Percentiles rank a stretch among this genome's conserved stretches.
These are phyloP conservation scores for Ceraclea dissimilis DNA, from an alignment of 2,888 invertebrate species.

Conservation along the genomic window DNA sequence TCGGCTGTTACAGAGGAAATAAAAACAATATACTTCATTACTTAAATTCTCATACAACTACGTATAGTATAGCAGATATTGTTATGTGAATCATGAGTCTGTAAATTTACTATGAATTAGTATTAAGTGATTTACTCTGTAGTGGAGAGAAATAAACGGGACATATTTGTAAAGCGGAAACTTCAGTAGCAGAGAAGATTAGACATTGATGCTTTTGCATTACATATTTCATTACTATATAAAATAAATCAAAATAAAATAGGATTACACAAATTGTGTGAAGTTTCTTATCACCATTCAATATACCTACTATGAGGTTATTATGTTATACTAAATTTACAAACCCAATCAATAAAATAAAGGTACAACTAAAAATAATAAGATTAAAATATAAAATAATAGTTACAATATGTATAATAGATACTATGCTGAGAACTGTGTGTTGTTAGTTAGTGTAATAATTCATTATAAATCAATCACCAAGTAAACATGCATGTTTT, in stretches of 20 bases:
- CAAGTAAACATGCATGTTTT: slow-evolving; percentile 19
- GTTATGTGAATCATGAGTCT: not conserved
- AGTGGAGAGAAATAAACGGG: not conserved
- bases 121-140: slow-evolving; percentile 1
- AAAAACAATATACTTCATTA: slow-evolving; percentile 11
- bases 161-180: not conserved
- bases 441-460: no score
- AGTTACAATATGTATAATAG: not conserved
- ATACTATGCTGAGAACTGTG: not conserved
- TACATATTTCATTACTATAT: not conserved
- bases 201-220: not conserved
- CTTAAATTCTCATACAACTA: not conserved
- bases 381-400: not conserved
- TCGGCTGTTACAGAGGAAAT: slow-evolving; percentile 20
- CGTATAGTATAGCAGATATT: not conserved
- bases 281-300: not conserved
- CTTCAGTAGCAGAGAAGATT: not conserved
- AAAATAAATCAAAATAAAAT: not conserved
- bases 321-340: not conserved
- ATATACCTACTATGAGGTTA: no score
- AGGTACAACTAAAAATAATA: not conserved
- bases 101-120: slow-evolving; percentile 1
- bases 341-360: not conserved
- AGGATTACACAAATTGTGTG: not conserved
- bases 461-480: slow-evolving; percentile 13